These are phyloP conservation scores for Salvelinus alpinus DNA, from an alignment of 2,113 vertebrate species.

Conservation along the genomic window DNA sequence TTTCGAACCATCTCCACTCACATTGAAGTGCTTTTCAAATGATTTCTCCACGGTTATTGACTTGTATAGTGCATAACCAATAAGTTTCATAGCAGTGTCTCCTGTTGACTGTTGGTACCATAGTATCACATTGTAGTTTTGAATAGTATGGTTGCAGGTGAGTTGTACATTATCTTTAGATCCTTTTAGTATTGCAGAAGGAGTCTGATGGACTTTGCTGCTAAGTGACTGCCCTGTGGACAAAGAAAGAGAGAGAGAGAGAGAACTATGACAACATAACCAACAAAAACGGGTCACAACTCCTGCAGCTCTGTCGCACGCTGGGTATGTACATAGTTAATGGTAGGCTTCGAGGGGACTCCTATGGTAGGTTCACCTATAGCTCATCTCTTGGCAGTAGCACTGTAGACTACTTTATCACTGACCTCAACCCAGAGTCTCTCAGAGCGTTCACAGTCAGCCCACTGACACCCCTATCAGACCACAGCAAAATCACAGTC, in stretches of 20 bases:
- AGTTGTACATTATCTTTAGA: slow-evolving; percentile 17
- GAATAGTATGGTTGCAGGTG: slow-evolving; percentile 39
- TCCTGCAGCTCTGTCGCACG: no score
- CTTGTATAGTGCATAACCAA: not conserved
- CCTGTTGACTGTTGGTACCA: slow-evolving; percentile 43
- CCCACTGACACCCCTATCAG: no score
- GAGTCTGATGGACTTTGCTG: slow-evolving; percentile 36
- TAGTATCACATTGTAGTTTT: slow-evolving; percentile 37
- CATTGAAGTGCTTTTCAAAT: slow-evolving; percentile 21
- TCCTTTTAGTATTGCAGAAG: not conserved
- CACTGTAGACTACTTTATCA: no score
- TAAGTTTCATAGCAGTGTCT: slow-evolving; percentile 25
- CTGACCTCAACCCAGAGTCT: no score
- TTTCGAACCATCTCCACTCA: slow-evolving; percentile 55
- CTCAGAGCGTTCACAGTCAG: no score
- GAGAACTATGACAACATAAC: no score
- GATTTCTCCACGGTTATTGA: slow-evolving; percentile 8
- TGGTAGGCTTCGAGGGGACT: no score
- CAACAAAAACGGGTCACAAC: no score
- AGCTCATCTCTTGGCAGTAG: no score
- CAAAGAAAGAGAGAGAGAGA: not conserved
- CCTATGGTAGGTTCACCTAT: no score
- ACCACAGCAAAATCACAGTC: no score
- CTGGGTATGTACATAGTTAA: no score
- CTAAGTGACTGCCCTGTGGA: slow-evolving; percentile 2